Evolutionary conservation across 2,113 vertebrate species (phyloP).

Genomic region (Colinus virginianus): DNA sequence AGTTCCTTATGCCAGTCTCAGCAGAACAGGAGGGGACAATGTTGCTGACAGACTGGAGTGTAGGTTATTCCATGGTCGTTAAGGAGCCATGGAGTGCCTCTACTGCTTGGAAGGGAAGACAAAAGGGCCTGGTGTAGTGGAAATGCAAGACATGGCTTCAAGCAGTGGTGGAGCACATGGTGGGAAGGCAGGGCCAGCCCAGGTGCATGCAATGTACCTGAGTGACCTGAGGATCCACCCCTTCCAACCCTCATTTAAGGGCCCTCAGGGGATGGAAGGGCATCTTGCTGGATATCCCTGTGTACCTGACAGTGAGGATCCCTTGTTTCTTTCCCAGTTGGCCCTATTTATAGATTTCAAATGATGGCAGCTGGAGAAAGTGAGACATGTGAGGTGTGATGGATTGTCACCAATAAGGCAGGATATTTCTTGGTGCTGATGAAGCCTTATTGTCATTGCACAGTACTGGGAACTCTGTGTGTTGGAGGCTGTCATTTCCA

Average conservation of each 20-base stretch:
- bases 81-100: neutral
- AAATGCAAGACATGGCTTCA: no score
- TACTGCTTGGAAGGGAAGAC: neutral
- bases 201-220: no score
- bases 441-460: conserved; percentile 45
- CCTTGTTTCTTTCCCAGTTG: neutral
- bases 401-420: neutral
- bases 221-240: no score
- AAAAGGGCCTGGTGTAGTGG: neutral
- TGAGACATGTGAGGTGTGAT: conserved; percentile 21
- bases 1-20: neutral
- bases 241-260: no score
- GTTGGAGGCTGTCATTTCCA: neutral
- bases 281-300: no score
- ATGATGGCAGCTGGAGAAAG: conserved; percentile 47
- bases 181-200: no score
- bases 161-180: no score
- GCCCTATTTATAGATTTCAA: conserved; percentile 17
- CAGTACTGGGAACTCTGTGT: neutral
- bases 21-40: neutral
- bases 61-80: neutral
- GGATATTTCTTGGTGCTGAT: conserved; percentile 41
- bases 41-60: conserved; percentile 33
- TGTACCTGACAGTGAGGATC: neutral
- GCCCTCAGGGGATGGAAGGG: no score